These are phyloP conservation scores for Melopsittacus undulatus DNA, from an alignment of 2,797 vertebrate genomes.

Conservation along the genomic window DNA sequence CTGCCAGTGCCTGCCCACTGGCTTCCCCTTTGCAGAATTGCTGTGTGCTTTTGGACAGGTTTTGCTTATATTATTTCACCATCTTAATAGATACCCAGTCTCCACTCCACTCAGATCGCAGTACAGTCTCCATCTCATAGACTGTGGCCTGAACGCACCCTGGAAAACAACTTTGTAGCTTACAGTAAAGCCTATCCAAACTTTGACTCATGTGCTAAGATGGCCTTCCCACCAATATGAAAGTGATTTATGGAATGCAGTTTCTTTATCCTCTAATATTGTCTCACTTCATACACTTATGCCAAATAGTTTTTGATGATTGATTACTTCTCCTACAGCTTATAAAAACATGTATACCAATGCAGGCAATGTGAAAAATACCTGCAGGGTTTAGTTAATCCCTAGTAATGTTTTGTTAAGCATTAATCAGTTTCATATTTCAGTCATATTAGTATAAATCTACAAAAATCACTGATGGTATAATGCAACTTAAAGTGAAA, in stretches of 20 bases:
- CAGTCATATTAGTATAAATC: not conserved
- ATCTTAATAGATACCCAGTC: not conserved
- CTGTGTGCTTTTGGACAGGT: not conserved
- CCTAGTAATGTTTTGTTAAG: not conserved
- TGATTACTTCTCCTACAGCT: not conserved
- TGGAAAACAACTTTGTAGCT: not conserved
- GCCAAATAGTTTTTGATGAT: not conserved
- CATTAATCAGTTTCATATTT: not conserved
- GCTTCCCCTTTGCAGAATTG: not conserved
- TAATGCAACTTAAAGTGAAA: not conserved
- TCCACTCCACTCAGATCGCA: not conserved
- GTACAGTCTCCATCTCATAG: not conserved
- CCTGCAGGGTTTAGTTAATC: slow-evolving; percentile 12
- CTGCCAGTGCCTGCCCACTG: not conserved
- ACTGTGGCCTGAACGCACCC: not conserved
- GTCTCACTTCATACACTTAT: slow-evolving; percentile 10
- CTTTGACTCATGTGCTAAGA: not conserved
- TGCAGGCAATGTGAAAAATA: not conserved
- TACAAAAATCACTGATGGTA: not conserved
- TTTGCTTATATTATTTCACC: not conserved
- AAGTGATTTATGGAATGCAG: not conserved
- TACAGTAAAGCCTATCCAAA: not conserved
- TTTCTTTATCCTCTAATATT: not conserved
- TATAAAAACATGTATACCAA: not conserved
- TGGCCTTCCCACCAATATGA: not conserved